Conservation (phyloP, 2,888 invertebrate species). For the Sisyra nigra region DNA sequence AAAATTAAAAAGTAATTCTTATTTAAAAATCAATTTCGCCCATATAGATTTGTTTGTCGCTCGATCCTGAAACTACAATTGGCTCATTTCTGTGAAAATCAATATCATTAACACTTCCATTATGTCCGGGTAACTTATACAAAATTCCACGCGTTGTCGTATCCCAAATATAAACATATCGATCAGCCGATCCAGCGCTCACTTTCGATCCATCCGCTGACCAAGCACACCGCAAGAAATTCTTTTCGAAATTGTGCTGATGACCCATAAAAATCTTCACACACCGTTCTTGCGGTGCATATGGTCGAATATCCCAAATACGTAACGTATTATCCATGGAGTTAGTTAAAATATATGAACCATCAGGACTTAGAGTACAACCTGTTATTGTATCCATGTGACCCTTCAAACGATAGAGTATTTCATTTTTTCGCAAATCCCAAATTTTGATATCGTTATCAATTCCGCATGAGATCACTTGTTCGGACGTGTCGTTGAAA, state of each 20-base stretch:
- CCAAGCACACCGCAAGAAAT: constrained; percentile 87
- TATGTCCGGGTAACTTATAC: constrained; percentile 95
- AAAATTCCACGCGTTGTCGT: constrained; percentile 78
- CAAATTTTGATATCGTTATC: constrained; percentile 97
- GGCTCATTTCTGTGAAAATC: constrained; percentile 92
- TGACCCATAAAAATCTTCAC: constrained; percentile 85
- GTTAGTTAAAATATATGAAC: constrained; percentile 85
- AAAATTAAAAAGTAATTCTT: no score
- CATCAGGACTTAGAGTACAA: constrained; percentile 66
- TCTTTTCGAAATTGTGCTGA: constrained; percentile 96
- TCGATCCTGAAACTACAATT: constrained; percentile 82
- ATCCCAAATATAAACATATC: constrained; percentile 95
- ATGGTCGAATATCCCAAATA: constrained; percentile 95
- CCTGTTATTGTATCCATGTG: constrained; percentile 95
- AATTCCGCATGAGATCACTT: constrained; percentile 86
- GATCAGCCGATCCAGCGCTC: constrained; percentile 85
- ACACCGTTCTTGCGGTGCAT: constrained; percentile 84
- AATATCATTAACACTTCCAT: constrained; percentile 92
- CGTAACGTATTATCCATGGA: constrained; percentile 92
- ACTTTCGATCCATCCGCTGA: constrained; percentile 84
- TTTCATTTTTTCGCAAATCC: constrained; percentile 83
- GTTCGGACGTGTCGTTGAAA: constrained; percentile 92
- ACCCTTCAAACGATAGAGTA: constrained; percentile 73
- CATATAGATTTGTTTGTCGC: constrained; percentile 89
- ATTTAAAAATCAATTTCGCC: constrained; percentile 71